Evolutionary conservation across 30 jellyfish, hydroid and myxozoan species (phyloP).

Genomic region (Rhopilema esculentum): DNA sequence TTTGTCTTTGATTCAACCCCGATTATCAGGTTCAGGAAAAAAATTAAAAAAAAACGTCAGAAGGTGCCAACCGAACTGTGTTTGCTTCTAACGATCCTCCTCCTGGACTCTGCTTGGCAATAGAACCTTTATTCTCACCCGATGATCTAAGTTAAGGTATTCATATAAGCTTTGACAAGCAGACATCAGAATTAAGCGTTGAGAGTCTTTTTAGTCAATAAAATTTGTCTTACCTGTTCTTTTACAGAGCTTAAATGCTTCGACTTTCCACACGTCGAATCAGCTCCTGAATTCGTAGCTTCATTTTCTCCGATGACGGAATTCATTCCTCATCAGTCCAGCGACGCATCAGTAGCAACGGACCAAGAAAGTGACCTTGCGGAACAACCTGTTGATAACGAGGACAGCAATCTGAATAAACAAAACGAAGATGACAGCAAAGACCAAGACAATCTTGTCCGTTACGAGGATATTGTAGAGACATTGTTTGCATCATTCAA

Average conservation of each 20-base stretch:
- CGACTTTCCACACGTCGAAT: constrained; percentile 65
- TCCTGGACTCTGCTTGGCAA: too few species aligned
- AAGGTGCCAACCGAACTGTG: too few species aligned
- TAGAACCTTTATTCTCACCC: too few species aligned
- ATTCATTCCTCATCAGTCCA: constrained; percentile 76
- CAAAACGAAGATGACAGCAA: not conserved
- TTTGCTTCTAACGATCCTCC: too few species aligned
- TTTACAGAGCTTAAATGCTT: constrained; percentile 82
- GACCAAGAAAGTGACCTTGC: constrained; percentile 44
- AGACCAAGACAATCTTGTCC: constrained; percentile 10
- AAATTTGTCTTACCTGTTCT: not conserved
- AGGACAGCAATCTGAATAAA: constrained; percentile 1
- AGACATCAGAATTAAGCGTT: too few species aligned
- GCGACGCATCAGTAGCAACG: constrained; percentile 29
- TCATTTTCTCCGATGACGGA: constrained; percentile 88
- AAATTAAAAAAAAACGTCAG: too few species aligned
- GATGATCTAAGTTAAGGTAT: too few species aligned
- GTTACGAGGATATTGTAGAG: constrained; percentile 77
- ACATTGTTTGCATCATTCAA: constrained; percentile 64
- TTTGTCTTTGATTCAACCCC: too few species aligned
- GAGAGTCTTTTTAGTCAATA: too few species aligned
- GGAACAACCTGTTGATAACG: constrained; percentile 17
- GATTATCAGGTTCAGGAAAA: too few species aligned
- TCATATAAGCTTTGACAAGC: too few species aligned
- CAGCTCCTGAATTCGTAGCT: constrained; percentile 76